phyloP scores from a whole-genome alignment of 2,797 vertebrate species.

The Echeneis naucrates region DNA sequence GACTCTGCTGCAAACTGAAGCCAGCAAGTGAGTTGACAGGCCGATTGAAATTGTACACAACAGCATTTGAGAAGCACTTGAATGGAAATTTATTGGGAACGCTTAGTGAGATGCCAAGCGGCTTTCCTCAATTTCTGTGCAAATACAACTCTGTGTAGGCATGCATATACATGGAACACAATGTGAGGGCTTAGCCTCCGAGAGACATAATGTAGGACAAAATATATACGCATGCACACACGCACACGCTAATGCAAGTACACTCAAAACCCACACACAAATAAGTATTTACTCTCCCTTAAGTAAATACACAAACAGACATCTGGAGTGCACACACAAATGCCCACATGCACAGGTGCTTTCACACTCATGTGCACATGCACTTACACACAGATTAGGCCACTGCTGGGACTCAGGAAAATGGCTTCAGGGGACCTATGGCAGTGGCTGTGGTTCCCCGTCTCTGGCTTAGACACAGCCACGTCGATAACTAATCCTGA shows the following conservation, averaged over 20 bases:
- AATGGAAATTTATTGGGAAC: conserved; percentile 54
- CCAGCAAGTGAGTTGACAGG: conserved; percentile 49
- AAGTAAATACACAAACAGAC: conserved; percentile 34
- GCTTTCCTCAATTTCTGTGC: conserved; percentile 57
- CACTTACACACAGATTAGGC: conserved; percentile 72
- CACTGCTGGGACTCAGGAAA: conserved; percentile 77
- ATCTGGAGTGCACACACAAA: conserved; percentile 15
- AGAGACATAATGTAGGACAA: conserved; percentile 32
- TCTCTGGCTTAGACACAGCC: conserved; percentile 82
- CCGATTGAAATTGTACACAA: conserved; percentile 66
- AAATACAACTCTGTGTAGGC: conserved; percentile 42
- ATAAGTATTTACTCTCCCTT: conserved; percentile 34
- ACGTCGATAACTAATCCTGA: conserved; percentile 89
- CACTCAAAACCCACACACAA: conserved; percentile 25
- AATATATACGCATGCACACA: conserved; percentile 14
- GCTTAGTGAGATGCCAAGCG: conserved; percentile 19
- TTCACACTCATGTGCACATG: conserved; percentile 22
- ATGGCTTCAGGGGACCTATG: conserved; percentile 80
- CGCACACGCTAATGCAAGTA: not conserved
- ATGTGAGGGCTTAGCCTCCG: conserved; percentile 28
- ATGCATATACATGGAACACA: conserved; percentile 31
- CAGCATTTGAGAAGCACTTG: conserved; percentile 52
- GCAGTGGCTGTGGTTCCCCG: conserved; percentile 72
- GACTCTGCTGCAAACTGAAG: conserved; percentile 46
- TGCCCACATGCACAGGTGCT: conserved; percentile 28